Base-by-base conservation (phyloP, 2,797 vertebrate species). In the Crypturellus tataupa region DNA sequence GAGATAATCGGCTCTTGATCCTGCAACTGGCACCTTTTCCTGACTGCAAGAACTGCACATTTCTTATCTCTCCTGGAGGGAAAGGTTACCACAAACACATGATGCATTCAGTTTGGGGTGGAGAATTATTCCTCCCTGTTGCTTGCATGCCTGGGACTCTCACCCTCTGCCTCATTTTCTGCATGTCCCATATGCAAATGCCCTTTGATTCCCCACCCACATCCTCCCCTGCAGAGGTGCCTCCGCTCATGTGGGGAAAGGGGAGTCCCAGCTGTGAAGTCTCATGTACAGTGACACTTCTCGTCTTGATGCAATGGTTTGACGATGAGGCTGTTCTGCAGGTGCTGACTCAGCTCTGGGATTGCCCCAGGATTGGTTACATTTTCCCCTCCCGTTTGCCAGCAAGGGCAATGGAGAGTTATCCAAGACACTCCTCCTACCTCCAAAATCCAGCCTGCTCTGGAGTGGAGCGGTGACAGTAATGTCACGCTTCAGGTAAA, bases 21-120 rank as follows among this genome's bases (percentile, higher is more conserved):
- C n/a, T 62, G 25, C 25, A 35, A 76, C 9, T 1, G 1, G 15
- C 64, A 67, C 56, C 56, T 79, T 75, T 8, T 9, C n/a, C 47
- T 16, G 35, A 72, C 67, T 95, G 76, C 92, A 94, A 69, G 53
- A 73, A 31, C 59, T 93, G 91, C 77, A 88, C n/a, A 58, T 91
- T 96, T 67, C 85, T 93, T 88, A 86, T 89, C 77, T 83, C 37
- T 3, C 3, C 49, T 56, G 40, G 56, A 42, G 42, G 13, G 59
- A 23, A 93, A 81, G 24, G 72, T 80, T 58, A 87, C 79, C 42
- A 29, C 58, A 24, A 80, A 70, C 44, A 73, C 2, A 25, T 47
- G 51, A 3, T 4, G 7, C 37, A 19, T 56, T 77, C 31, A 4
- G 55, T 7, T 64, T 87, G 47, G 16, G 39, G 29, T 51, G 75